Evolutionary conservation across 2,797 vertebrate genomes (phyloP), one percentile per base, ranked within the genome.

Genomic region (Rhynchotus rufescens): DNA sequence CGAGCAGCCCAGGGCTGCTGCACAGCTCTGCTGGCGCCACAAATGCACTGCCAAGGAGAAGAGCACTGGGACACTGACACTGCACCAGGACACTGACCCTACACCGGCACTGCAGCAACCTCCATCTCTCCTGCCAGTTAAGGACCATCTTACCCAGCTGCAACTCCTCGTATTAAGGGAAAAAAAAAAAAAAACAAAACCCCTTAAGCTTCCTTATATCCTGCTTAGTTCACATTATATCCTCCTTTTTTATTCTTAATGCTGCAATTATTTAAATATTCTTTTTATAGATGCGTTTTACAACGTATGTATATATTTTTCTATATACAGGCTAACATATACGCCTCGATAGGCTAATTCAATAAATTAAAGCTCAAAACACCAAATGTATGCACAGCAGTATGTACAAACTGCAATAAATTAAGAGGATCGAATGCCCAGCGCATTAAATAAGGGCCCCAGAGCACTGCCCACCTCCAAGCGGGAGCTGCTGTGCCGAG

Each of bases 321-420:
- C 5, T 45, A 79, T 47, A 44, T 71, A 92, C 47, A 75, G 0
- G 54, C 23, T 49, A 49, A 49, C 6, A 10, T 49, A 49, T 49
- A 23, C 13, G 22, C 47, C 12, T 49, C 22, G 22, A 49, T 4
- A 76, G 5, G 36, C 60, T 49, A 72, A 61, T 51, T 90, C 66
- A 96, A 96, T 96, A 96, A 96, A 89, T 96, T 91, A 95, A 83
- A 92, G 64, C 81, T 94, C 60, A 69, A 88, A 90, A 79, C 57
- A 42, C 57, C 44, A 81, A 76, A 44, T 17, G 10, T 69, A 89
- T 91, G 77, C 92, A 92, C 84, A 84, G 60, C 12, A 52, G 52
- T 93, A 96, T 96, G 94, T 96, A 96, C 92, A 95, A 92, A 90
- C 45, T 10, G 61, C 61, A 96, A 96, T 96, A 96, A 96, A 92